phyloP scores from a whole-genome alignment of 1,140 invertebrate genomes.

The Habropoda laboriosa region DNA sequence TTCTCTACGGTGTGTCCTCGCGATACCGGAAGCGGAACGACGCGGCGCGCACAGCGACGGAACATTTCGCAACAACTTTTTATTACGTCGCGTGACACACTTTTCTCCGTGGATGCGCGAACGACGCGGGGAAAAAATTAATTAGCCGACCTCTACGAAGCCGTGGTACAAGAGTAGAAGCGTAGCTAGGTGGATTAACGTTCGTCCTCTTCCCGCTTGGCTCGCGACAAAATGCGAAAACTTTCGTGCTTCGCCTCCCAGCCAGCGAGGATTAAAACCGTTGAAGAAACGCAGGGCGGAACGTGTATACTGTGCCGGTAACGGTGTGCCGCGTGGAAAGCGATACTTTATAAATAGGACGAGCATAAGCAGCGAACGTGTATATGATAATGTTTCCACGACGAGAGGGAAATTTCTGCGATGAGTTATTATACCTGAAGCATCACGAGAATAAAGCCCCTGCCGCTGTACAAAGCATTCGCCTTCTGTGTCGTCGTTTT shows the following conservation, averaged over 20 bases:
- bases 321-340: conserved; percentile 43
- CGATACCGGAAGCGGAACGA: neutral
- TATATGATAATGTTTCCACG: conserved; percentile 55
- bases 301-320: conserved; percentile 23
- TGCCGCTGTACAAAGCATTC: conserved; percentile 45
- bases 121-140: conserved; percentile 22
- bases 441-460: conserved; percentile 45
- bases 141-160: conserved; percentile 44
- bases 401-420: conserved; percentile 60
- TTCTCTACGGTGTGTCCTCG: neutral
- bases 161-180: conserved; percentile 3
- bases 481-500: conserved; percentile 40
- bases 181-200: conserved; percentile 35
- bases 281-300: conserved; percentile 46
- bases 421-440: conserved; percentile 59
- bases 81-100: conserved; percentile 27
- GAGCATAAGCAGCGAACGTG: conserved; percentile 34
- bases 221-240: conserved; percentile 22
- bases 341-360: conserved; percentile 52
- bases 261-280: conserved; percentile 40
- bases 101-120: conserved; percentile 19
- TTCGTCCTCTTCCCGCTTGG: neutral
- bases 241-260: neutral
- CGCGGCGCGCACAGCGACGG: neutral
- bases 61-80: conserved; percentile 12